These are phyloP conservation scores for Peromyscus nudipes DNA, from an alignment of 2,797 vertebrate genomes.

Conservation along the genomic window DNA sequence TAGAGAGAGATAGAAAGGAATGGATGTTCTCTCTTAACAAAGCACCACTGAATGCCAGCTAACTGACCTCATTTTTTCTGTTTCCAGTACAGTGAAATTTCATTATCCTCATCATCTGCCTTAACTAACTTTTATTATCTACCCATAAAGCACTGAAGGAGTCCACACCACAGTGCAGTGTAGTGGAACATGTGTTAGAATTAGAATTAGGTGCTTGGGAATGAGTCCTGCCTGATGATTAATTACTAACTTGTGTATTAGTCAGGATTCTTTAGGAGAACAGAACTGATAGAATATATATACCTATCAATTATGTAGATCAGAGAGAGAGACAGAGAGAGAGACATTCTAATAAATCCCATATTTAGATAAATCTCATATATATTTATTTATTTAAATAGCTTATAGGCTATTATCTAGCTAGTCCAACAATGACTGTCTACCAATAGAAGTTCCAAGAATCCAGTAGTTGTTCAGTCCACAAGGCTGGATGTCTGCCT, in stretches of 20 bases:
- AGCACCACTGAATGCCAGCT: slow-evolving; percentile 65
- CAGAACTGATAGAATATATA: neutral
- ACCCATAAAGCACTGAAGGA: slow-evolving; percentile 58
- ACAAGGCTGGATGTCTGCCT: neutral
- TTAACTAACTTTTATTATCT: slow-evolving; percentile 77
- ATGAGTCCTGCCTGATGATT: neutral
- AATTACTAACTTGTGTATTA: neutral
- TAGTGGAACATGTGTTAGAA: slow-evolving; percentile 61
- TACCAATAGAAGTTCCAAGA: neutral
- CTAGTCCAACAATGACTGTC: neutral
- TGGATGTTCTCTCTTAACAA: slow-evolving; percentile 57
- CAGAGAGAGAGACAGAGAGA: too few species aligned
- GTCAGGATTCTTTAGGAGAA: neutral
- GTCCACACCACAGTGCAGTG: slow-evolving; percentile 7
- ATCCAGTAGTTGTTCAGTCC: neutral
- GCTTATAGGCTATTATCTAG: neutral
- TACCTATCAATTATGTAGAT: too few species aligned
- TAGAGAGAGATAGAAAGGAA: slow-evolving; percentile 64
- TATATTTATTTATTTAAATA: neutral
- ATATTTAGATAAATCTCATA: neutral
- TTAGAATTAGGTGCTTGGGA: slow-evolving; percentile 62
- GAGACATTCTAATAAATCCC: neutral
- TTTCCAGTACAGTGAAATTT: slow-evolving; percentile 78
- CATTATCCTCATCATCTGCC: slow-evolving; percentile 72
- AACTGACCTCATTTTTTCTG: slow-evolving; percentile 77